Base-by-base conservation (phyloP, 2,113 vertebrate species). In the Hippoglossus stenolepis region DNA sequence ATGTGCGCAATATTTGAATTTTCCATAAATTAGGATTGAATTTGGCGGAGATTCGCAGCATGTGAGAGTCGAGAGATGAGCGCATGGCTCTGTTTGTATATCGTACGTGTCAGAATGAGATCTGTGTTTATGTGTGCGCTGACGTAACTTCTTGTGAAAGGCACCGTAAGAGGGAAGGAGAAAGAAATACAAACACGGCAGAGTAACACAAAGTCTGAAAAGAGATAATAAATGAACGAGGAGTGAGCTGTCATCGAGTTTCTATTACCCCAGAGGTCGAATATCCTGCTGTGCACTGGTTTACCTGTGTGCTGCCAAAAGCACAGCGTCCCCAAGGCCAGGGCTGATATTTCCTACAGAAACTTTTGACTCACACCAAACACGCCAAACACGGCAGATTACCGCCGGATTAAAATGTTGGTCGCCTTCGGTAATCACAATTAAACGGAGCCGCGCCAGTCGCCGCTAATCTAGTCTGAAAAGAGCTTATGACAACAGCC, bases 381-480 rank as follows among this genome's bases (percentile, higher is more conserved):
- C 65, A 31, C n/a, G 80, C 40, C 77, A 79, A 78, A 85, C 65
- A 31, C 68, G 62, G 81, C 70, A 77, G 82, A 85, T 71, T 73
- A 62, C 64, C 47, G 77, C 61, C 5, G 23, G 66, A 84, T 77
- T 83, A 79, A 81, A 84, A 78, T 12, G 61, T 61, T 47, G 77
- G 47, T 70, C 66, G 59, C 65, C 20, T 51, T 63, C 3, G 1
- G 59, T 74, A 28, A 81, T 79, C 74, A 85, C 89, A 88, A 79
- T 85, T 64, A 83, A 80, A 66, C 3, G 40, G 49, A 66, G 74
- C 75, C 21, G 62, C 8, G 81, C 77, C 82, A 63, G 73, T 11
- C 47, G 2, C 51, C 0, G n/a, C 77, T 89, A 82, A 89, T 83
- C 87, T 70, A 12, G 17, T 38, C 26, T 77, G 80, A 85, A 86